Evolutionary conservation across 1,140 invertebrate genomes (phyloP), one percentile per base, ranked within the genome.

Genomic region (Apis florea): DNA sequence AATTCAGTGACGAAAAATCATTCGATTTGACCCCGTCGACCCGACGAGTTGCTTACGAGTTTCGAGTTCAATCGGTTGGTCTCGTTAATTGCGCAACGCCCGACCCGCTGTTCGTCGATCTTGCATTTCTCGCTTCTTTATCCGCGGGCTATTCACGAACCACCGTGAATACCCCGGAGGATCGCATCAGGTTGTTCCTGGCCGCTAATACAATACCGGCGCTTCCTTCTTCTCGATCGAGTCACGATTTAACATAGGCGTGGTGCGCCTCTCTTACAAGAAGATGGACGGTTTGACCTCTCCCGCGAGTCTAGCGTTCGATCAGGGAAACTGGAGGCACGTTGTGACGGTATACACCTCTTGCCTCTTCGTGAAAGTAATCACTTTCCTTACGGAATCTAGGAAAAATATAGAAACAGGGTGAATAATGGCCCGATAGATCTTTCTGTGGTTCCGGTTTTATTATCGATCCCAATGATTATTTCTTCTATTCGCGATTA

Each of bases 211-310:
- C 82, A 88, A 85, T 83, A 75, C 85, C 72, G 83, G 83, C 67
- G 77, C 80, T 87, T 85, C 86, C 86, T 88, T 72, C 82, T 83
- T 82, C 81, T 75, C 88, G 89, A 88, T 88, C 89, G 79, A 89
- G 90, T 92, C 90, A 90, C 90, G 91, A 92, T 83, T 90, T 64
- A 83, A 83, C 89, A 90, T 88, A 92, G 91, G 91, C 91, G 91
- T 92, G 91, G 91, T 90, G 78, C 68, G 71, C 66, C 67, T 82
- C 78, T 88, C 67, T 83, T 79, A 49, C 75, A 76, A 82, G 86
- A 90, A 91, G 89, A 91, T 88, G 89, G 83, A 90, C 89, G 89
- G 78, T 81, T 85, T 89, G 89, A 90, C 89, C 88, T 91, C 85
- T 89, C 70, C 71, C 84, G 85, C 67, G 78, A 68, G 59, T 89